Evolutionary conservation across 2,797 vertebrate genomes (phyloP), one percentile per base, ranked within the genome.

Genomic region (Phylloscopus collybita): DNA sequence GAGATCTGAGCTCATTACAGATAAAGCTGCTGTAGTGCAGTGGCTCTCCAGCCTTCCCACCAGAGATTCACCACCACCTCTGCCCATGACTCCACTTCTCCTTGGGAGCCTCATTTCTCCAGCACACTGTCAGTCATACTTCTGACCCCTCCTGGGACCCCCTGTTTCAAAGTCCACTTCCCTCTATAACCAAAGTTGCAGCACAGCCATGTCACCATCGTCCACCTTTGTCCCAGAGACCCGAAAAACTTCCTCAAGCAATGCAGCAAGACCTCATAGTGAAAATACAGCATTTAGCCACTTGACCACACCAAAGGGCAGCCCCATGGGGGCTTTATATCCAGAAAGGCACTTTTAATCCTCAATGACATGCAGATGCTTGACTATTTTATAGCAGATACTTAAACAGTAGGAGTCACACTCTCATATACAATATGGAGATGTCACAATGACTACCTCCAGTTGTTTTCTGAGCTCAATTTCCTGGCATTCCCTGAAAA

Each of bases 111-210:
- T 71, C 42, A 14, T 34, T 95, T 72, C 70, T 84, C 47, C 59
- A 87, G 49, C 47, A 60, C 27, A 42, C 3, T 4, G 2, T 50
- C 30, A 74, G 40, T 53, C 10, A 9, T 4, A 12, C 16, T 67
- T 56, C 17, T 50, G 53, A 64, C 49, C 65, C 49, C 21, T 56
- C 30, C 29, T 29, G 51, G n/a, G 70, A 91, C 20, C 72, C 88
- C 38, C 11, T 71, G 50, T 85, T 78, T 65, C 69, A 49, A 49
- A 71, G 34, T 6, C 64, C 42, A 11, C 84, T 96, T 93, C 85
- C 50, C 45, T 27, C 49, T 53, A 13, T 26, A 34, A n/a, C 11
- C 50, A 54, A 61, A 83, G 19, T 7, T 16, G 3, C 81, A 67
- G 79, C 57, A 86, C n/a, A 70, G 44, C 6, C 0, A 0, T 47